Evolutionary conservation across 2,797 vertebrate species (phyloP).

Genomic region (Cossypha niveicapilla): DNA sequence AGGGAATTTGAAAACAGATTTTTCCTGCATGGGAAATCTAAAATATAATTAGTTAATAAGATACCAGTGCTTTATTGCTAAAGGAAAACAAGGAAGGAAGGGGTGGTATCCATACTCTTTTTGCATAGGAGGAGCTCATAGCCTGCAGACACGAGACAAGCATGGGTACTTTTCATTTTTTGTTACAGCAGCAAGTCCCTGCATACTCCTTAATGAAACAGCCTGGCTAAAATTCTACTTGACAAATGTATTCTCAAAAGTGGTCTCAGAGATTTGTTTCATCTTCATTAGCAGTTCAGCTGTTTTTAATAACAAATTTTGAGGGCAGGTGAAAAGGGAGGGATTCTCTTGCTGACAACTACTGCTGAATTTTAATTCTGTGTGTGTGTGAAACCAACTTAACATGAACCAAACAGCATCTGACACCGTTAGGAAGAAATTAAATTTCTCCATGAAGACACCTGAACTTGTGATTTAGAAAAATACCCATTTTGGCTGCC

Average conservation of each 20-base stretch:
- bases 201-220: not conserved
- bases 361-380: not conserved
- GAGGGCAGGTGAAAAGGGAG: not conserved
- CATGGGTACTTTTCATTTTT: not conserved
- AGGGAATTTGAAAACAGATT: not conserved
- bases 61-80: not conserved
- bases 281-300: not conserved
- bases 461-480: not conserved
- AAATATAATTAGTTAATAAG: not conserved
- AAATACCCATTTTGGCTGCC: not conserved
- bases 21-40: not conserved
- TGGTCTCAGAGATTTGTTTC: not conserved
- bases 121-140: not conserved
- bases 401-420: not conserved
- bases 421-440: not conserved
- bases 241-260: not conserved
- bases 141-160: not conserved
- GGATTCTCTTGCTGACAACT: not conserved
- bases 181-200: not conserved
- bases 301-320: not conserved
- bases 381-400: not conserved
- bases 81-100: not conserved
- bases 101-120: not conserved
- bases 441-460: not conserved
- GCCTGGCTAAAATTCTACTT: not conserved